Conservation (phyloP, 2,888 invertebrate species). For the Idaea dimidiata region DNA sequence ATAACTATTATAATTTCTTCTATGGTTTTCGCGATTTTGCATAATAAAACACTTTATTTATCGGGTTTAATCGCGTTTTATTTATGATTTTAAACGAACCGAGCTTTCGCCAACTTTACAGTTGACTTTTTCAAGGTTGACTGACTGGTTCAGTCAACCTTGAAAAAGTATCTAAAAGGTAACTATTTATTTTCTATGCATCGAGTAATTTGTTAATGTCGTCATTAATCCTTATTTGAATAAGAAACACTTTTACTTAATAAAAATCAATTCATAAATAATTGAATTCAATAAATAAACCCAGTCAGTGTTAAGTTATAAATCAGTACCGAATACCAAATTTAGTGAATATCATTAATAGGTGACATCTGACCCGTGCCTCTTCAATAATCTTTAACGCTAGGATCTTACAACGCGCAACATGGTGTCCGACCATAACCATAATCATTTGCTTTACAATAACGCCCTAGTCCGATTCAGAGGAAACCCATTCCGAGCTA, state of each 20-base stretch:
- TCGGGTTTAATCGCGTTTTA: too few relatives aligned
- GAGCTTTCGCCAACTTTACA: too few relatives aligned
- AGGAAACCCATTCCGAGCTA: slow-evolving; percentile 64
- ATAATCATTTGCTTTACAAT: slow-evolving; percentile 77
- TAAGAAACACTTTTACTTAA: neutral
- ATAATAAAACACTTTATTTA: too few relatives aligned
- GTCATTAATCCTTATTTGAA: neutral
- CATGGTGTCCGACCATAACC: slow-evolving; percentile 71
- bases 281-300: neutral
- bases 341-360: slow-evolving; percentile 19
- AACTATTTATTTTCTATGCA: neutral
- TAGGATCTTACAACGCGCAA: slow-evolving; percentile 58
- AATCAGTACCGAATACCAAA: slow-evolving; percentile 21
- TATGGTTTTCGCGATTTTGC: too few relatives aligned
- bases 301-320: neutral
- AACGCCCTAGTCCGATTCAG: slow-evolving; percentile 63
- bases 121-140: too few relatives aligned
- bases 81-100: too few relatives aligned
- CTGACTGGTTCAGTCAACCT: too few relatives aligned
- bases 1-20: too few relatives aligned
- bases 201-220: neutral
- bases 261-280: neutral
- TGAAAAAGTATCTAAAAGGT: neutral
- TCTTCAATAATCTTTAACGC: slow-evolving; percentile 39
- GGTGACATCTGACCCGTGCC: slow-evolving; percentile 27